Evolutionary conservation across 2,888 invertebrate genomes (phyloP), one percentile per base, ranked within the genome.

Genomic region (Rhagonycha fulva): DNA sequence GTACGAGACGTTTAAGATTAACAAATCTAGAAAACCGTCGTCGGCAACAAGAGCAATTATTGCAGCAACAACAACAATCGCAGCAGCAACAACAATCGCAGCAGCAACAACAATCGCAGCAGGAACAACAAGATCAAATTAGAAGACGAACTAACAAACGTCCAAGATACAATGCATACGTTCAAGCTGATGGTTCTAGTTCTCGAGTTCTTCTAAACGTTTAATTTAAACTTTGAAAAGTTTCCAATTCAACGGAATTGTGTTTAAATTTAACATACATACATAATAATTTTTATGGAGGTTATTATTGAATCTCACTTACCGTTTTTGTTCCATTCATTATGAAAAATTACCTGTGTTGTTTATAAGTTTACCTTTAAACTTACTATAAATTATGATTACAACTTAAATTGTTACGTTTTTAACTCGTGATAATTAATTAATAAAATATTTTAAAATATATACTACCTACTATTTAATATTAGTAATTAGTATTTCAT

Each of bases 1-100:
- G 82, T 70, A 84, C 86, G 10, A 80, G 87, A 75, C 84, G 83
- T 77, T 70, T 87, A 10, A 68, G 74, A 26, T 71, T 76, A 62
- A 71, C 60, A 14, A 69, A 67, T 66, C 28, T 62, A 14, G 70
- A 66, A n/a, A 66, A 63, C 30, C 68, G 71, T 11, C 14, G 26
- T 24, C 14, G n/a, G 12, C n/a, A n/a, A n/a, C 24, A 14, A 14
- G 62, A 23, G 9, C 63, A 66, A 66, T n/a, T 24, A 19, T 19
- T 19, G 7, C 12, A 24, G 12, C 23, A 12, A 3, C 14, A 62
- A n/a, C n/a, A n/a, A n/a, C n/a, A n/a, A n/a, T n/a, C n/a, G 10
- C 62, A 62, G 7, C 10, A 19, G 0, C 62, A 62, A 9, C 14
- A 62, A 5, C 14, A 14, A 14, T 4, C 70, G 66, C 4, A 70